A percentile compares a stretch with the other conserved stretches of the same genome.
These are phyloP conservation scores for Caenorhabditis sp. DNA, from an alignment of 2,888 invertebrate genomes.

Conservation along the genomic window DNA sequence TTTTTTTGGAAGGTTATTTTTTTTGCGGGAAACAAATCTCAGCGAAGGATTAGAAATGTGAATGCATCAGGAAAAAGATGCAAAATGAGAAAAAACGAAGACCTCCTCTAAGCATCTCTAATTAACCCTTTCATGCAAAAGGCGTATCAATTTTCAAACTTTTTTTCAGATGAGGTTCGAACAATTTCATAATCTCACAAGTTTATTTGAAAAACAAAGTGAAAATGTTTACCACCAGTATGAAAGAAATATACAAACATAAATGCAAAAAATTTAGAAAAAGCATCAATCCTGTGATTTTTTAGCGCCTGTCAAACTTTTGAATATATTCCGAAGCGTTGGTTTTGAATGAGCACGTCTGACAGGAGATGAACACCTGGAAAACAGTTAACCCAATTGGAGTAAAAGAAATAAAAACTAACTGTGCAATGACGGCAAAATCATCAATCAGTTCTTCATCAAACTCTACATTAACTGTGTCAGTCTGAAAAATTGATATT, in stretches of 20 bases:
- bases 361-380: slow-evolving; percentile 52
- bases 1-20: neutral
- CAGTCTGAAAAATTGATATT: slow-evolving; percentile 9
- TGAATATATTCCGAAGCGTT: slow-evolving; percentile 57
- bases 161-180: neutral
- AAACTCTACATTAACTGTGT: slow-evolving; percentile 21
- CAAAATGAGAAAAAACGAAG: neutral
- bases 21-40: neutral
- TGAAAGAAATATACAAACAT: neutral
- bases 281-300: slow-evolving; percentile 4
- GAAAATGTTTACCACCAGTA: no score
- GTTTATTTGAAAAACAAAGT: no score
- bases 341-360: slow-evolving; percentile 56
- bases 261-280: neutral
- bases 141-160: neutral
- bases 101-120: neutral
- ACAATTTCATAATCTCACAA: neutral
- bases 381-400: slow-evolving; percentile 3
- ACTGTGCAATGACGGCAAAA: slow-evolving; percentile 66
- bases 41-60: neutral
- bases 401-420: slow-evolving; percentile 22
- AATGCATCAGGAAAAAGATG: neutral
- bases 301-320: slow-evolving; percentile 56
- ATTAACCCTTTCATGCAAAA: neutral
- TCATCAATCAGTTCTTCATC: slow-evolving; percentile 63